Conservation (phyloP, 2,113 vertebrate genomes). For the Helogale parvula region DNA sequence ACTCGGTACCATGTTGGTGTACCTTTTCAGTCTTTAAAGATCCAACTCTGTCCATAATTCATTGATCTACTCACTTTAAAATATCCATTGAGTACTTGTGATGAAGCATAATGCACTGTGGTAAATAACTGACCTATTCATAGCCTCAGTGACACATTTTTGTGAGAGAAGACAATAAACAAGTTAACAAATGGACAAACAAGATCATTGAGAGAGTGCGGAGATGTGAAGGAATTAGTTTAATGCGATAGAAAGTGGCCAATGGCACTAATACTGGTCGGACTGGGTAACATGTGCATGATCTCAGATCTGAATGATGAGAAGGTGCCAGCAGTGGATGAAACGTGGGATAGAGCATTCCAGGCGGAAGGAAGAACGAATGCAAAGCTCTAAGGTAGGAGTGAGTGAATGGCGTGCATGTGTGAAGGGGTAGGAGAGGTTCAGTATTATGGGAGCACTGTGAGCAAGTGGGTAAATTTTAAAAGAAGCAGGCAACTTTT, state of each 20-base stretch:
- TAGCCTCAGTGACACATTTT: background rate
- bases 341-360: background rate
- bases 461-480: rapidly evolving
- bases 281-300: background rate
- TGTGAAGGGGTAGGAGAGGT: background rate
- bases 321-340: rapidly evolving
- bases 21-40: background rate
- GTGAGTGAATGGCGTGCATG: background rate
- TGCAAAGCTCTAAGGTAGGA: background rate
- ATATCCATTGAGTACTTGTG: background rate
- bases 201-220: background rate
- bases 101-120: background rate
- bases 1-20: background rate
- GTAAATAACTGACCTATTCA: background rate
- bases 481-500: rapidly evolving
- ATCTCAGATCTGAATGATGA: background rate
- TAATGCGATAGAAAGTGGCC: background rate
- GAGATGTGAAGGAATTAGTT: background rate
- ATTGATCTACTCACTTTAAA: background rate
- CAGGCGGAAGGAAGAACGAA: background rate
- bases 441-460: background rate
- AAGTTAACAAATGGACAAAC: background rate
- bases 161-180: background rate
- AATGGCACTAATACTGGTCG: too few relatives aligned
- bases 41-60: background rate